Evolutionary conservation across 2,113 vertebrate genomes (phyloP), one percentile per base, ranked within the genome.

Genomic region (Cacatua alba): DNA sequence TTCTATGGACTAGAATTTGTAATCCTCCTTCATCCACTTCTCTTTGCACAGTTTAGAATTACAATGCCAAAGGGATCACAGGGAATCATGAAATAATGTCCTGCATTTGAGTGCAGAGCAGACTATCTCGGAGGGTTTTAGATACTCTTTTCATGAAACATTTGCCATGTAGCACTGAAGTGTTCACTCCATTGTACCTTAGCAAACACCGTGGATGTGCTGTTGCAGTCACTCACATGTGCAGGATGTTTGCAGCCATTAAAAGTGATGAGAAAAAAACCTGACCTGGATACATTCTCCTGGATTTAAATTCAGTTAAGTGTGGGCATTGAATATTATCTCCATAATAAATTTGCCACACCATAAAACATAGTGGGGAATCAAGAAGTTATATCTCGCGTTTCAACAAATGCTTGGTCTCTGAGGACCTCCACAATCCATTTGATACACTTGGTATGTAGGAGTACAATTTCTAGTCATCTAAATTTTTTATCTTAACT

Each of bases 71-170:
- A 94, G 92, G 96, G 96, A 96, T 96, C 96, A 96, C 83, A 60
- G 92, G 93, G 94, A 97, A 90, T 96, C 94, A 95, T 64, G 84
- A 88, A 93, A 97, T 95, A 96, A 95, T 86, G 91, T 95, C 95
- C 93, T 71, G 86, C 21, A 17, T 95, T 96, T 92, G 93, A 96
- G 86, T 75, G 93, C 94, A 94, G 90, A 95, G 94, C 95, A 97
- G 95, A 95, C 93, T 95, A 88, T 93, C 90, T 90, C 43, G 75
- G 88, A 37, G 72, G 80, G 87, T 78, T 93, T 97, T 95, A 94
- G 94, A 96, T 96, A 83, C 90, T 89, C 95, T 83, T 95, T 97
- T 93, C 95, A 96, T 95, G 93, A 95, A 95, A 96, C 94, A 94
- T 95, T 97, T 93, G 87, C 94, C 71, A 46, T 72, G 95, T 94